Base-by-base conservation (phyloP, 1,140 invertebrate genomes). In the Habropoda laboriosa region DNA sequence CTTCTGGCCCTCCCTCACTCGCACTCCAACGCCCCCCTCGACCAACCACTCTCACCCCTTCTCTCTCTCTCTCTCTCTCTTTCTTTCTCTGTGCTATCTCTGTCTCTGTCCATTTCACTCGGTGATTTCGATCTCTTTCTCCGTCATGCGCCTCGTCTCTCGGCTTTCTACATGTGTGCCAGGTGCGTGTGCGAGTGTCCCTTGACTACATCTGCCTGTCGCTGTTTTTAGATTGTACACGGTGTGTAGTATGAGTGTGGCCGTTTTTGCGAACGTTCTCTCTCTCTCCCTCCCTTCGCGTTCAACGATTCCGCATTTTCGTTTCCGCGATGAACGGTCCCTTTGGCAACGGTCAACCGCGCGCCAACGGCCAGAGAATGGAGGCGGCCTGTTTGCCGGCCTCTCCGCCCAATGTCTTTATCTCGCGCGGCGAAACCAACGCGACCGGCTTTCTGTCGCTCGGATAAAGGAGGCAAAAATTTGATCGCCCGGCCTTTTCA, bases 231-330 rank as follows among this genome's bases (percentile, higher is more conserved):
- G n/a, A n/a, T n/a, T n/a, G n/a, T n/a, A 40, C 32, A 13, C 51
- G 45, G 47, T n/a, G 21, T 38, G 40, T 16, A 27, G 55, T 30
- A 38, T 66, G 66, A 53, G 42, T 16, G 57, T 5, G 21, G 27
- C 64, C 64, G 74, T 72, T 79, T 82, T 75, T 71, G 78, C 64
- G 35, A 63, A 66, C 74, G 66, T n/a, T n/a, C n/a, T n/a, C n/a
- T n/a, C n/a, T n/a, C n/a, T n/a, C n/a, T n/a, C n/a, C n/a, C n/a
- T n/a, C n/a, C n/a, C n/a, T n/a, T n/a, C 78, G 68, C 73, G 80
- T 80, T 81, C 86, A 81, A 83, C 85, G 80, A 86, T 86, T 86
- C n/a, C 83, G 74, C 85, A 67, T 86, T 85, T 86, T 86, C 83
- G 83, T 86, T 86, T 82, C 75, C 85, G 85, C 85, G 38, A 86